Evolutionary conservation across 2,797 vertebrate genomes (phyloP), one percentile per base, ranked within the genome.

Genomic region (Ambastaia sidthimunki): DNA sequence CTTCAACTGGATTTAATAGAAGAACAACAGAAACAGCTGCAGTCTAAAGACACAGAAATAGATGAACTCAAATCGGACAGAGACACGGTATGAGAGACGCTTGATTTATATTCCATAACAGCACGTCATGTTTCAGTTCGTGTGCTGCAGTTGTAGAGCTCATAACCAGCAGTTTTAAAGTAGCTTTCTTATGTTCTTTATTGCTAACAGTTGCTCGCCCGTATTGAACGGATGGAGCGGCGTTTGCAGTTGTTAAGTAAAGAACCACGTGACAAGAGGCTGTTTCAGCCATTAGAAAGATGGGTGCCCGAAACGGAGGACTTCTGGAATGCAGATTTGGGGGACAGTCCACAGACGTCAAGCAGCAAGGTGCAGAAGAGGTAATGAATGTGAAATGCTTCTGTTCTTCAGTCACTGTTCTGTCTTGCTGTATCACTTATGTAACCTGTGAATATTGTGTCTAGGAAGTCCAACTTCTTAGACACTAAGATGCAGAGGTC

Each of bases 201-300:
- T 3, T 78, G 9, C 21, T 31, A 77, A 67, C 90, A 99, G 98
- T 93, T 99, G 84, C 95, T 98, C 75, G 98, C 97, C n/a, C 96
- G 98, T 52, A 98, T 99, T 71, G 98, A 99, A 93, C 96, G 98
- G 84, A 98, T 99, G 97, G 98, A 99, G 92, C 96, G 98, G 59
- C 96, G 98, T 71, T 94, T 99, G 91, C 97, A 98, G 93, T 93
- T 99, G 91, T 97, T 97, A 75, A 97, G 95, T 91, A 99, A 98
- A 89, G 97, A 98, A 89, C 96, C 93, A 0, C 96, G 97, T 71
- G 95, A 98, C 87, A 98, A 99, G 88, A 95, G 95, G 62, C 94
- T 98, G 60, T 95, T 98, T 85, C 94, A 95, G 85, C 93, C 94
- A 0, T 85, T 94, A 71, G 96, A 98, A 87, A 91, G 93, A 0